Percentiles rank a stretch among this genome's conserved stretches.
Evolutionary conservation across 1,140 invertebrate species (phyloP).

Genomic region (Elymnias hypermnestra): DNA sequence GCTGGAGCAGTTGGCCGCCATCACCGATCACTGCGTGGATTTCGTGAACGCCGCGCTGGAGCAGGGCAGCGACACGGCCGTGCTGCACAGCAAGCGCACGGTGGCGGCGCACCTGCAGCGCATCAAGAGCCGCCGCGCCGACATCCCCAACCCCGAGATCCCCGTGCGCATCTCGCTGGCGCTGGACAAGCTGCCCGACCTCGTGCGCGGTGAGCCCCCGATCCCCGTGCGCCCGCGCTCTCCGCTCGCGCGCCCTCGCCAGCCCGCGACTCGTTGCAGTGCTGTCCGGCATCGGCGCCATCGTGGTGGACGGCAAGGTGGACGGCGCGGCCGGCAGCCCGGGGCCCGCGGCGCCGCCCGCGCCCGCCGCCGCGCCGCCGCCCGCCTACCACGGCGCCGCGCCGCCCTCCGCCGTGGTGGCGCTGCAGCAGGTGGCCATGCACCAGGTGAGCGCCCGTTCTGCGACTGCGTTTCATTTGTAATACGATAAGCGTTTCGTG

Average conservation of each 20-base stretch:
- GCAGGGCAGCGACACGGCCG: slow-evolving; percentile 85
- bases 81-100: slow-evolving; percentile 89
- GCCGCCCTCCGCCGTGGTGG: slow-evolving; percentile 59
- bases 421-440: slow-evolving; percentile 68
- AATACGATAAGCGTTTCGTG: too few species aligned
- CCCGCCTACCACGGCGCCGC: slow-evolving; percentile 36
- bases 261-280: slow-evolving; percentile 64
- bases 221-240: too few species aligned
- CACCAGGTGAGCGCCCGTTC: too few species aligned
- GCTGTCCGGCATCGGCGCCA: slow-evolving; percentile 83
- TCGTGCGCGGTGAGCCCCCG: slow-evolving; percentile 82
- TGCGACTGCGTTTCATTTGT: too few species aligned
- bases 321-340: slow-evolving; percentile 61
- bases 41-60: slow-evolving; percentile 88
- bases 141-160: slow-evolving; percentile 91
- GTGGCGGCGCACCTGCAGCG: slow-evolving; percentile 84
- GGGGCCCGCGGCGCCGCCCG: slow-evolving; percentile 20
- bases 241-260: too few species aligned
- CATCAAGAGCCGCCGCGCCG: slow-evolving; percentile 86
- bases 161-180: slow-evolving; percentile 86
- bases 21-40: slow-evolving; percentile 91
- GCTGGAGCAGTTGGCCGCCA: slow-evolving; percentile 84
- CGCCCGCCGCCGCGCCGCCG: slow-evolving; percentile 39
- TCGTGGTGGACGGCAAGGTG: slow-evolving; percentile 86
- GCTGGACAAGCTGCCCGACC: slow-evolving; percentile 85